These are phyloP conservation scores for Chionoecetes opilio DNA, from an alignment of 1,140 invertebrate species.

Conservation along the genomic window DNA sequence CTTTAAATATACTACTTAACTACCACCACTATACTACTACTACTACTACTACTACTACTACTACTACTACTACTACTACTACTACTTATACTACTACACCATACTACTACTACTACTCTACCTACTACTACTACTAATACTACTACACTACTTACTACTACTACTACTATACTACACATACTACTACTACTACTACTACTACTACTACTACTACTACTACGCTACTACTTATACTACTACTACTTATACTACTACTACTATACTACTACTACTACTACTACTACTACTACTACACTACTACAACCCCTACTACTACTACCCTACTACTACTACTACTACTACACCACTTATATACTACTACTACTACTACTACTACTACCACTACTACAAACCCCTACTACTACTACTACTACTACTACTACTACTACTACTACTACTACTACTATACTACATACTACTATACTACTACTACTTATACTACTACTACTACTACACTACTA, in stretches of 20 bases:
- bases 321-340: constrained; percentile 8
- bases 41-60: no score
- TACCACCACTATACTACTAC: no score
- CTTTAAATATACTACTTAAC: background rate
- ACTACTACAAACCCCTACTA: background rate
- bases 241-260: background rate
- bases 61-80: no score
- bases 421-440: background rate
- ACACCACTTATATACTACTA: constrained; percentile 32
- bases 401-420: constrained; percentile 30
- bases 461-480: background rate
- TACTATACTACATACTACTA: no score
- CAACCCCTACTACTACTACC: background rate
- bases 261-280: background rate
- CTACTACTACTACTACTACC: background rate
- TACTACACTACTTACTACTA: no score
- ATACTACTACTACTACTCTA: no score
- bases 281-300: background rate
- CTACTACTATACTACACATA: background rate
- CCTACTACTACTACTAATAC: no score
- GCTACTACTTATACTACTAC: no score
- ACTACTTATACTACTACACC: no score
- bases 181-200: background rate
- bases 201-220: background rate
- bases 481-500: constrained; percentile 10